Base-by-base conservation (phyloP, 1,140 invertebrate genomes). In the Andricus grossulariae region DNA sequence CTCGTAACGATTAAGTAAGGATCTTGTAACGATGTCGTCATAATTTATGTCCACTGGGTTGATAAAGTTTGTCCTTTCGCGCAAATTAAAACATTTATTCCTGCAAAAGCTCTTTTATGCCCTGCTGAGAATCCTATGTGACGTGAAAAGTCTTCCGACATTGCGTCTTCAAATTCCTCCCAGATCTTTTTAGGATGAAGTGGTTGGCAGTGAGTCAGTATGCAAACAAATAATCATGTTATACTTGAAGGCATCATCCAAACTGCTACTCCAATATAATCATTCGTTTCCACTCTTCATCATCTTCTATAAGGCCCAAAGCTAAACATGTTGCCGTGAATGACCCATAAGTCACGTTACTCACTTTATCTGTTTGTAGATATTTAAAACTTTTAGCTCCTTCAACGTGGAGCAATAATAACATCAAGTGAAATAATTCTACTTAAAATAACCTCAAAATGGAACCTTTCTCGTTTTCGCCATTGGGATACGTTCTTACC, bases 321-420 rank as follows among this genome's bases (percentile, higher is more conserved):
- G 76, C 76, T 70, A 72, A 77, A 21, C 86, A 87, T n/a, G 90
- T 87, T 52, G 82, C 81, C 76, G 82, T 76, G 78, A 83, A 90
- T 18, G 88, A 86, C 7, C 52, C 7, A 75, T 83, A 82, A 39
- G 79, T 12, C 6, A 73, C 32, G 4, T 80, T 84, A 76, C 91
- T 71, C 25, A 89, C 80, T 55, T n/a, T n/a, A n/a, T n/a, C n/a
- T n/a, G 85, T 91, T 83, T 76, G 79, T 1, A 92, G 70, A 73
- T 84, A 45, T 74, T 80, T 50, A 82, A 90, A 90, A 50, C 73
- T 84, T 50, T 72, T 85, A 21, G 87, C 84, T 18, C 88, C 90
- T 71, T 49, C 73, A 19, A 88, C 78, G 18, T 83, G 51, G 91
- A 75, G 81, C 84, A 82, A 77, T 79, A 91, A n/a, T n/a, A n/a